phyloP scores from a whole-genome alignment of 2,888 invertebrate species.

The Orthosia incerta region DNA sequence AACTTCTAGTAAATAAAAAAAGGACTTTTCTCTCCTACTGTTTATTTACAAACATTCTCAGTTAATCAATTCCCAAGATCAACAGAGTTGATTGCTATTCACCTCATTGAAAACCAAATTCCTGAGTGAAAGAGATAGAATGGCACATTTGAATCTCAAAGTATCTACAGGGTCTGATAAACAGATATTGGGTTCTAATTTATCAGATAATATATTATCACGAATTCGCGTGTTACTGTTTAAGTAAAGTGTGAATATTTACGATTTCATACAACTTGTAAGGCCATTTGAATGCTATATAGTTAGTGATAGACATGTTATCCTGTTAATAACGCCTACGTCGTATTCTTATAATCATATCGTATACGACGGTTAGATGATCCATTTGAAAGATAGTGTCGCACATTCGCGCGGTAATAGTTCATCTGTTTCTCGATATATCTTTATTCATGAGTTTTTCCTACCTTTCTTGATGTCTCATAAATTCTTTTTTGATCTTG shows the following conservation, averaged over 20 bases:
- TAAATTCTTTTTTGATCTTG: slow-evolving; percentile 1
- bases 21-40: background rate
- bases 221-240: slow-evolving; percentile 32
- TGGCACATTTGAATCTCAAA: slow-evolving; percentile 30
- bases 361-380: slow-evolving; percentile 14
- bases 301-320: slow-evolving; percentile 25
- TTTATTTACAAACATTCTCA: slow-evolving; percentile 49
- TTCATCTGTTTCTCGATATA: slow-evolving; percentile 14
- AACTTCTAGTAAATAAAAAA: background rate
- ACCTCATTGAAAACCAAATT: slow-evolving; percentile 39
- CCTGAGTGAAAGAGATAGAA: slow-evolving; percentile 14
- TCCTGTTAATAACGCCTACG: slow-evolving; percentile 32
- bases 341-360: background rate
- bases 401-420: slow-evolving; percentile 17
- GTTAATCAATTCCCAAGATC: slow-evolving; percentile 10
- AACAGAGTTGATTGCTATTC: slow-evolving; percentile 23
- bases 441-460: slow-evolving; percentile 9
- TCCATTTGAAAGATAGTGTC: slow-evolving; percentile 35
- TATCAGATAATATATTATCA: slow-evolving; percentile 45
- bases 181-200: slow-evolving; percentile 48
- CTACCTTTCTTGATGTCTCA: slow-evolving; percentile 20
- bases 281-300: slow-evolving; percentile 30
- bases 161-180: slow-evolving; percentile 32
- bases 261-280: slow-evolving; percentile 29
- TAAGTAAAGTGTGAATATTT: slow-evolving; percentile 43